These are phyloP conservation scores for Lucifuga dentata DNA, from an alignment of 2,113 vertebrate species.

Conservation along the genomic window DNA sequence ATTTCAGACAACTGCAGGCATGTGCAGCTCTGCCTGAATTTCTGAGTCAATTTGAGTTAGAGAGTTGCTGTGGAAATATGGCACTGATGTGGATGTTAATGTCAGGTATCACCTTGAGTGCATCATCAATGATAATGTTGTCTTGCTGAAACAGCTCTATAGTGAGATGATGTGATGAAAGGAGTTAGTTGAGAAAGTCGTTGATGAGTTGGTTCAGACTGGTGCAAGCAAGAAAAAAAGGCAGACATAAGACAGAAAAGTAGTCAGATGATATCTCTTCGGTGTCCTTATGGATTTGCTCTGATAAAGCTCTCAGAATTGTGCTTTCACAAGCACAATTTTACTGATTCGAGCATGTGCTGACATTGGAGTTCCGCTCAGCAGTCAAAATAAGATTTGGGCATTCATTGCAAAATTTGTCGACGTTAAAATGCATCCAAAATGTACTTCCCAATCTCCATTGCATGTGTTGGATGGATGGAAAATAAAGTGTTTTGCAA, in stretches of 20 bases:
- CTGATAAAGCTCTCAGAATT: not conserved
- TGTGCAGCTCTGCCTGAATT: slow-evolving; percentile 42
- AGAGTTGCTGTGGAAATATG: slow-evolving; percentile 3
- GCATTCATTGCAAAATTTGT: too few relatives aligned
- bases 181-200: not conserved
- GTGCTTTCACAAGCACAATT: not conserved
- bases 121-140: not conserved
- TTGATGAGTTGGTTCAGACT: not conserved
- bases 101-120: not conserved
- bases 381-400: too few relatives aligned
- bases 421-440: too few relatives aligned
- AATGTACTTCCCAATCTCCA: too few relatives aligned
- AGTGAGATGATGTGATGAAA: not conserved
- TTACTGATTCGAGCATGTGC: too few relatives aligned
- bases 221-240: slow-evolving; percentile 1
- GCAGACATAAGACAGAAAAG: not conserved
- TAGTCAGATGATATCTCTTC: not conserved
- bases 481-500: too few relatives aligned
- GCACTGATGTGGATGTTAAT: slow-evolving; percentile 25
- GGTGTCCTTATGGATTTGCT: not conserved
- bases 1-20: slow-evolving; percentile 49
- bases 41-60: slow-evolving; percentile 65
- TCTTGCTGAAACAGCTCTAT: too few relatives aligned
- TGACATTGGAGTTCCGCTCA: too few relatives aligned
- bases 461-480: too few relatives aligned